Evolutionary conservation across 2,797 vertebrate species (phyloP).

Genomic region (Scleropages formosus): DNA sequence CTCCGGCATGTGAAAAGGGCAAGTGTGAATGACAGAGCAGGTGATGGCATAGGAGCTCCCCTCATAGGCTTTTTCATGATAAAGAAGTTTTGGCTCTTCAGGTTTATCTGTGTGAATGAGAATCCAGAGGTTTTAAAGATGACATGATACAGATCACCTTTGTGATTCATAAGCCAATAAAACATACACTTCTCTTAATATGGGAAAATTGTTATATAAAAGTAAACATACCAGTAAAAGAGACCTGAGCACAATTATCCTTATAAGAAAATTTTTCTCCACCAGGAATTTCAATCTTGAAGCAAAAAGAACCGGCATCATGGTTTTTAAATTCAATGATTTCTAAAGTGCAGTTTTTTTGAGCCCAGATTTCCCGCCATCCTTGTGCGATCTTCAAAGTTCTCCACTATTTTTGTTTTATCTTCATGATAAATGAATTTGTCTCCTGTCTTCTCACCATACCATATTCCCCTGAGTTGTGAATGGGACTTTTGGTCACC

Average conservation of each 20-base stretch:
- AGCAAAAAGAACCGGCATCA: slow-evolving; percentile 59
- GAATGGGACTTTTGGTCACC: slow-evolving; percentile 21
- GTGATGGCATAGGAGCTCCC: slow-evolving; percentile 38
- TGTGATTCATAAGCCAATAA: too few species aligned
- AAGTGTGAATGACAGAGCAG: too few species aligned
- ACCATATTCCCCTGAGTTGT: slow-evolving; percentile 54
- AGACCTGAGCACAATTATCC: slow-evolving; percentile 37
- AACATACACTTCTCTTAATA: not conserved
- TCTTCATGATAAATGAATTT: slow-evolving; percentile 40
- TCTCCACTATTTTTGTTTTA: rapidly evolving
- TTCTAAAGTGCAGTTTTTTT: slow-evolving; percentile 58
- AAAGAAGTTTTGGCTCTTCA: slow-evolving; percentile 1
- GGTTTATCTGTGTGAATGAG: not conserved
- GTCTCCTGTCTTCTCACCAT: rapidly evolving
- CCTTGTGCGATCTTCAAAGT: slow-evolving; percentile 45
- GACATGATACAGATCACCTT: too few species aligned
- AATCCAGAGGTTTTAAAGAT: not conserved
- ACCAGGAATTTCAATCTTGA: slow-evolving; percentile 38
- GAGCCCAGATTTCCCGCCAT: slow-evolving; percentile 47
- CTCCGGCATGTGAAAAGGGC: slow-evolving; percentile 42
- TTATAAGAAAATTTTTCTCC: slow-evolving; percentile 50
- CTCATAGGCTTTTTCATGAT: not conserved
- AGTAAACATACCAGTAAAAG: slow-evolving; percentile 43
- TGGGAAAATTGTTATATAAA: not conserved
- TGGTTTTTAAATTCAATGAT: slow-evolving; percentile 40